Conservation (phyloP, 2,888 invertebrate species). For the Malthinus seriepunctatus region DNA sequence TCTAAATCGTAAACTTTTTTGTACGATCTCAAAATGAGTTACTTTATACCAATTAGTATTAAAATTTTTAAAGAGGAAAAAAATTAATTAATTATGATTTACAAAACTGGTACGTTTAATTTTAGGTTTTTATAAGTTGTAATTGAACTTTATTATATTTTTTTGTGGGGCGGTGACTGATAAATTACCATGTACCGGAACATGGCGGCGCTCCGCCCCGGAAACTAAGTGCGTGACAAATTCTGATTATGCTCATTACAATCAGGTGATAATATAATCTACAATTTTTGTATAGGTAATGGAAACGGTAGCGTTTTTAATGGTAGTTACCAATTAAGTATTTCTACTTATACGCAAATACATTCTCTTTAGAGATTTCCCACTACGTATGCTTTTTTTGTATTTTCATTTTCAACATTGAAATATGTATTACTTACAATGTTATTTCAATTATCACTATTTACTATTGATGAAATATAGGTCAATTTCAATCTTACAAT, state of each 20-base stretch:
- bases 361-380: too few relatives aligned
- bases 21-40: not conserved
- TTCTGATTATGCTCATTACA: slow-evolving; percentile 36
- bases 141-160: slow-evolving; percentile 2
- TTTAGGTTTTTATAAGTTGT: not conserved
- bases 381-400: too few relatives aligned
- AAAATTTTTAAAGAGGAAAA: not conserved
- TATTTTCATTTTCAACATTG: too few relatives aligned
- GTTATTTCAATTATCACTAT: too few relatives aligned
- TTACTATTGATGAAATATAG: too few relatives aligned
- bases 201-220: slow-evolving; percentile 52
- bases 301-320: too few relatives aligned
- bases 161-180: slow-evolving; percentile 46
- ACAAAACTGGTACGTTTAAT: not conserved
- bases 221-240: slow-evolving; percentile 48
- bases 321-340: too few relatives aligned
- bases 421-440: too few relatives aligned
- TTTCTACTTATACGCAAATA: too few relatives aligned
- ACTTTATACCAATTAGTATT: not conserved
- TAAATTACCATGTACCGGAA: slow-evolving; percentile 48
- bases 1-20: slow-evolving; percentile 24
- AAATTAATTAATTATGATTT: not conserved
- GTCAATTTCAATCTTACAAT: too few relatives aligned
- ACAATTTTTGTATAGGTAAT: too few relatives aligned
- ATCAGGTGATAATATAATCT: slow-evolving; percentile 28